A percentile compares a stretch with the other conserved stretches of the same genome.
These are phyloP conservation scores for Morbakka virulenta DNA, from an alignment of 30 jellyfish, hydroid and myxozoan species.

Conservation along the genomic window DNA sequence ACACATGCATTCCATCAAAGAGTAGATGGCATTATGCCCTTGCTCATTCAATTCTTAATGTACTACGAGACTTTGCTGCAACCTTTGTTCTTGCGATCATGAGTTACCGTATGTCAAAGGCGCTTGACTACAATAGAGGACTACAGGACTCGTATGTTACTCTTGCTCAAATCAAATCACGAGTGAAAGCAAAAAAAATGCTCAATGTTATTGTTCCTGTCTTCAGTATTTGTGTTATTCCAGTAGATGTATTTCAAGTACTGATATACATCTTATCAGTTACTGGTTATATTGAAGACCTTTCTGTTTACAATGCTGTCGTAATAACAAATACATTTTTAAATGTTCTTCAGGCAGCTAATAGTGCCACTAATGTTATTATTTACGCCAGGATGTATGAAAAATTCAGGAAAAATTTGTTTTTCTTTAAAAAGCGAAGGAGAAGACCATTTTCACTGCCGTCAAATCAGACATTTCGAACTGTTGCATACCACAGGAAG, in stretches of 20 bases:
- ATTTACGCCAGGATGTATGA: slow-evolving; percentile 24
- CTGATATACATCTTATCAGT: slow-evolving; percentile 7
- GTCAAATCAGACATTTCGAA: neutral
- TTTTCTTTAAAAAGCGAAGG: neutral
- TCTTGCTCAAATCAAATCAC: neutral
- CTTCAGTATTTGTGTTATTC: slow-evolving; percentile 19
- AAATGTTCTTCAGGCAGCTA: slow-evolving; percentile 24
- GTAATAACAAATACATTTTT: slow-evolving; percentile 21
- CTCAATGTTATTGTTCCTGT: neutral
- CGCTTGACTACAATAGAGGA: neutral
- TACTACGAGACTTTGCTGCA: slow-evolving; percentile 33
- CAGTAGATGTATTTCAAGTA: slow-evolving; percentile 36
- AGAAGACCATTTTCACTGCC: neutral
- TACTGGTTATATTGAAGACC: neutral
- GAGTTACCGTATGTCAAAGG: slow-evolving; percentile 12
- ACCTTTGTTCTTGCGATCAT: slow-evolving; percentile 9
- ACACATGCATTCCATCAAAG: slow-evolving; percentile 32
- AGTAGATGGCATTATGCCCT: neutral
- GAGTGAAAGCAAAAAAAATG: slow-evolving; percentile 1
- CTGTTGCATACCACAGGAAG: neutral
- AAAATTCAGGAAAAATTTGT: slow-evolving; percentile 6
- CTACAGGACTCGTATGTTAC: neutral
- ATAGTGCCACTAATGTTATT: slow-evolving; percentile 35
- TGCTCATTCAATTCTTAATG: slow-evolving; percentile 22
- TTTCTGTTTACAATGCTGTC: neutral